Percentiles rank a stretch among this genome's conserved stretches.
Conservation (phyloP, 2,888 invertebrate genomes). For the Beris chalybata region DNA sequence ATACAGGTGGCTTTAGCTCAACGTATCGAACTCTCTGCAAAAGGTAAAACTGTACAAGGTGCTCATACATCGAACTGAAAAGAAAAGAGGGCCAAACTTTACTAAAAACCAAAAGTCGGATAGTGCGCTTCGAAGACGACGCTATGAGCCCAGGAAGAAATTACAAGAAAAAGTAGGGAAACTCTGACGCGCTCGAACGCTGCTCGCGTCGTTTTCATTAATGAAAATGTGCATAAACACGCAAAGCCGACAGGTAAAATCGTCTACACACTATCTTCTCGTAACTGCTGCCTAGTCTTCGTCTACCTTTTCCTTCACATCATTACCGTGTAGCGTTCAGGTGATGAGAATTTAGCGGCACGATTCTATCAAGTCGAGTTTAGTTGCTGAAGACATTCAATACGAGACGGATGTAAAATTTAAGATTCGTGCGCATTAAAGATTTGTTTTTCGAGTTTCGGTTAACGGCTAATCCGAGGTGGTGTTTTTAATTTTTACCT, state of each 20-base stretch:
- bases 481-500: neutral
- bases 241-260: conserved; percentile 8
- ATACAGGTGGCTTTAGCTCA: too few relatives aligned
- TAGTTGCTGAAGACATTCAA: conserved; percentile 36
- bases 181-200: too few relatives aligned
- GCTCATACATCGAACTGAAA: too few relatives aligned
- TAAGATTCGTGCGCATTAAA: conserved; percentile 15
- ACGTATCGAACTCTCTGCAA: too few relatives aligned
- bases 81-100: too few relatives aligned
- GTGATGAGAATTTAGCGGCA: conserved; percentile 37
- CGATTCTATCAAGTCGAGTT: conserved; percentile 33
- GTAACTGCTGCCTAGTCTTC: too few relatives aligned
- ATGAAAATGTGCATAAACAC: conserved; percentile 32
- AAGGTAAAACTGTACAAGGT: too few relatives aligned
- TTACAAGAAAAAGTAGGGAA: too few relatives aligned
- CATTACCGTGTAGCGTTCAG: conserved; percentile 13
- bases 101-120: too few relatives aligned
- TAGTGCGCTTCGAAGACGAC: too few relatives aligned
- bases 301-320: conserved; percentile 1
- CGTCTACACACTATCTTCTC: neutral
- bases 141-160: too few relatives aligned
- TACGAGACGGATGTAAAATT: conserved; percentile 29
- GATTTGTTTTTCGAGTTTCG: conserved; percentile 15
- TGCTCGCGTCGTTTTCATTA: conserved; percentile 33
- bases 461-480: conserved; percentile 27